Base-by-base conservation (phyloP, 2,797 vertebrate species). In the Hapalemur alaotrensis region DNA sequence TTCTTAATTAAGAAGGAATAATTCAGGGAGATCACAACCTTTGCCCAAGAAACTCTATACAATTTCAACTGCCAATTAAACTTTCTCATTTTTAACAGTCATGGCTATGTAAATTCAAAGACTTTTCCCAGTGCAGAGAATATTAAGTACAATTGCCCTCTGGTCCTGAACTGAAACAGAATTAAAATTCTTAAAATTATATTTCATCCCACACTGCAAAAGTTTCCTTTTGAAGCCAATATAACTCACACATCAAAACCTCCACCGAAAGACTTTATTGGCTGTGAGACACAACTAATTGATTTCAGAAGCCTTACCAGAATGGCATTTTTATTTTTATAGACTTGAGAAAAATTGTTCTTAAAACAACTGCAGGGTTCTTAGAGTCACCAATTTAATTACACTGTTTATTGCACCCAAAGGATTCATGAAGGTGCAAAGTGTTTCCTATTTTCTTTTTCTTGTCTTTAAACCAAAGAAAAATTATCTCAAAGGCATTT, bases 181-280 rank as follows among this genome's bases (percentile, higher is more conserved):
- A 97, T 94, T 96, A 91, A 95, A 97, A 97, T 63, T 96, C 69
- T 94, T 93, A 76, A 96, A 96, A 95, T 94, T 94, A 82, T 61
- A 96, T 95, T 92, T 96, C 22, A 94, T 72, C 57, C 84, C 63
- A 93, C 30, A 89, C 5, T 75, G 41, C 43, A 93, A 32, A 98
- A 81, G 13, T 82, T 97, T 96, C 25, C 81, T 96, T 97, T 97
- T 92, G 96, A 98, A 98, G 93, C 89, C 54, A 2, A 69, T 65
- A 86, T 93, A 95, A 92, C 50, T 93, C 78, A 78, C 32, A 94
- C 76, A 96, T 93, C 92, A 98, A 96, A 97, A 97, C 43, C 32
- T 93, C 76, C 78, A 92, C 4, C 25, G 22, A 93, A 95, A 96
- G n/a, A 72, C 38, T 80, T 87, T 83, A 93, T 89, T 94, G 89